Percentiles rank a stretch among this genome's conserved stretches.
phyloP scores from a whole-genome alignment of 2,797 vertebrate species.

The Microctenopoma steveboyesi region DNA sequence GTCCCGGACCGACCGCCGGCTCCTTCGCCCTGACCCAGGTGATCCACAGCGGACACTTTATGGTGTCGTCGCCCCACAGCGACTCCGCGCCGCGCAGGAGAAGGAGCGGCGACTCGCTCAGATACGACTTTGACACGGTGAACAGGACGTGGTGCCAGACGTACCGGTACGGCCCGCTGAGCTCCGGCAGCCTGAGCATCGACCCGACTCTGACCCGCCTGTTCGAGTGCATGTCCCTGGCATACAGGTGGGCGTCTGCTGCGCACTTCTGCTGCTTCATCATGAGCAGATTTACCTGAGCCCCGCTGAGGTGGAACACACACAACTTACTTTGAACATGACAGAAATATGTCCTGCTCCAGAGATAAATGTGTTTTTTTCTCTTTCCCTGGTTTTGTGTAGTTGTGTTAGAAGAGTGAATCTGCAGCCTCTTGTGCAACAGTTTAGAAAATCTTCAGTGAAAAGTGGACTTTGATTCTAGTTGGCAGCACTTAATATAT shows the following conservation, averaged over 20 bases:
- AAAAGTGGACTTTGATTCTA: conserved; percentile 81
- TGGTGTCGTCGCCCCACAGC: conserved; percentile 96
- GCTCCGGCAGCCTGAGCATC: conserved; percentile 86
- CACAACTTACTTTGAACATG: neutral
- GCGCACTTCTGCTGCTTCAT: neutral
- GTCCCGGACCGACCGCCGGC: conserved; percentile 24
- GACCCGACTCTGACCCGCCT: conserved; percentile 94
- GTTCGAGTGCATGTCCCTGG: conserved; percentile 98
- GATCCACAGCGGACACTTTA: conserved; percentile 99
- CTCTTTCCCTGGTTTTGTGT: neutral
- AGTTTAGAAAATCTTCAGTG: conserved; percentile 62
- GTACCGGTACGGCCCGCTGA: conserved; percentile 85
- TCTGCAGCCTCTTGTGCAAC: conserved; percentile 68
- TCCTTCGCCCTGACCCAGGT: conserved; percentile 83
- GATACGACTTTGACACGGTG: conserved; percentile 82
- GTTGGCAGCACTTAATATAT: conserved; percentile 70
- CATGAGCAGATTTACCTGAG: neutral
- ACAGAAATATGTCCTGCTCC: no score
- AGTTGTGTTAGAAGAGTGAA: conserved; percentile 5
- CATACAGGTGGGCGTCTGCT: conserved; percentile 90
- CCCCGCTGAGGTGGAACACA: neutral
- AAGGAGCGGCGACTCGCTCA: conserved; percentile 70
- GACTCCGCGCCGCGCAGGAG: conserved; percentile 83
- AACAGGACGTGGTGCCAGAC: conserved; percentile 83
- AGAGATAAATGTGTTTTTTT: no score